Evolutionary conservation across 2,797 vertebrate species (phyloP).

Genomic region (Brachymystax lenok): DNA sequence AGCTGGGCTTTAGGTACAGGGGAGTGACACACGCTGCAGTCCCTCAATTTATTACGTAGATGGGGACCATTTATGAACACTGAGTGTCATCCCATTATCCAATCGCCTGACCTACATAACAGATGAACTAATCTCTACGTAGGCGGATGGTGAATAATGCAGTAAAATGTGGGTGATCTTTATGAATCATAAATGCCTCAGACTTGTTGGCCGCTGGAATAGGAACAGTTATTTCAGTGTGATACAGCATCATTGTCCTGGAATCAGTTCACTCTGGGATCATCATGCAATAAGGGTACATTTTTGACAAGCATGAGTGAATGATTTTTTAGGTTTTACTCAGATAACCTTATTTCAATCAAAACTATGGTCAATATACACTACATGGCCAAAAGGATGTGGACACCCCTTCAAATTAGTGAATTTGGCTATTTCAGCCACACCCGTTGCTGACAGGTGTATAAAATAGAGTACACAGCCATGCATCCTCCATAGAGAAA

Average conservation of each 20-base stretch:
- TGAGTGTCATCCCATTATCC: slow-evolving; percentile 73
- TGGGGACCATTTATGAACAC: slow-evolving; percentile 57
- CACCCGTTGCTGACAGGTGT: too few relatives aligned
- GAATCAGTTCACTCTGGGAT: slow-evolving; percentile 31
- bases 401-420: too few relatives aligned
- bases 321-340: background rate
- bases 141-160: slow-evolving; percentile 78
- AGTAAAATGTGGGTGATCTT: slow-evolving; percentile 76
- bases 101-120: slow-evolving; percentile 78
- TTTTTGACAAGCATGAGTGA: background rate
- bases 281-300: background rate
- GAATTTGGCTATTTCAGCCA: too few relatives aligned
- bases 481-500: too few relatives aligned
- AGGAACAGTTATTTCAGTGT: slow-evolving; percentile 51
- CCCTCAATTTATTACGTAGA: slow-evolving; percentile 49
- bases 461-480: too few relatives aligned
- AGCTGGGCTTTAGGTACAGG: slow-evolving; percentile 25
- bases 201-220: slow-evolving; percentile 61
- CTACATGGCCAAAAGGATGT: too few relatives aligned
- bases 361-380: background rate
- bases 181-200: slow-evolving; percentile 72
- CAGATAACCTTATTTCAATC: slow-evolving; percentile 17
- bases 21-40: slow-evolving; percentile 36
- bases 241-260: slow-evolving; percentile 31
- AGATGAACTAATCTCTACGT: slow-evolving; percentile 73